These are phyloP conservation scores for Mus minutoides DNA, from an alignment of 2,797 vertebrate genomes.

Conservation along the genomic window DNA sequence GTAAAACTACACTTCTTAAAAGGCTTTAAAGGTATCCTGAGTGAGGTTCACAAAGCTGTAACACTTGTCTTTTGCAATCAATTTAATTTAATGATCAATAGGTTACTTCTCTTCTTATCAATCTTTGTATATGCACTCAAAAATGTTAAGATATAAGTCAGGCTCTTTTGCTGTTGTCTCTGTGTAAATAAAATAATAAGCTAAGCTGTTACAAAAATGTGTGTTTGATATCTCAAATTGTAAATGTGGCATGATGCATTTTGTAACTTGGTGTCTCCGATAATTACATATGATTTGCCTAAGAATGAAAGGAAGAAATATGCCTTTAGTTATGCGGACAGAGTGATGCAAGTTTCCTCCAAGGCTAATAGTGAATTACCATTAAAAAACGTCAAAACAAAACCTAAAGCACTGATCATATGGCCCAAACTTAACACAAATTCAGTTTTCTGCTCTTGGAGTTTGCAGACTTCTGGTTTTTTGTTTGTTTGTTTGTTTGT, in stretches of 20 bases:
- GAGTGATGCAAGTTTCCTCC: background rate
- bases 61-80: background rate
- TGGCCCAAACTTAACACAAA: background rate
- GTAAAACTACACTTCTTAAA: background rate
- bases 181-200: background rate
- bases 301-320: background rate
- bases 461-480: background rate
- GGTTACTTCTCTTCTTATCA: background rate
- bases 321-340: background rate
- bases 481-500: too few relatives aligned
- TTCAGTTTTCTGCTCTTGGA: background rate
- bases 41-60: background rate
- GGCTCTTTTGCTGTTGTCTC: background rate
- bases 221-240: background rate
- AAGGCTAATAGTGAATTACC: background rate
- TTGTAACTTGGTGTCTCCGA: background rate
- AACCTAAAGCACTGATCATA: background rate
- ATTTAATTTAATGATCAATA: background rate
- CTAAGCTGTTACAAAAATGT: background rate
- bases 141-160: background rate
- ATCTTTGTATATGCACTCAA: background rate
- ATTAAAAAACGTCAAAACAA: background rate
- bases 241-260: background rate
- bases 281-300: background rate
- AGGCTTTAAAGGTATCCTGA: background rate